These are phyloP conservation scores for Crossaster papposus DNA, from an alignment of 53 echinoderm and acorn worm species.

Conservation along the genomic window DNA sequence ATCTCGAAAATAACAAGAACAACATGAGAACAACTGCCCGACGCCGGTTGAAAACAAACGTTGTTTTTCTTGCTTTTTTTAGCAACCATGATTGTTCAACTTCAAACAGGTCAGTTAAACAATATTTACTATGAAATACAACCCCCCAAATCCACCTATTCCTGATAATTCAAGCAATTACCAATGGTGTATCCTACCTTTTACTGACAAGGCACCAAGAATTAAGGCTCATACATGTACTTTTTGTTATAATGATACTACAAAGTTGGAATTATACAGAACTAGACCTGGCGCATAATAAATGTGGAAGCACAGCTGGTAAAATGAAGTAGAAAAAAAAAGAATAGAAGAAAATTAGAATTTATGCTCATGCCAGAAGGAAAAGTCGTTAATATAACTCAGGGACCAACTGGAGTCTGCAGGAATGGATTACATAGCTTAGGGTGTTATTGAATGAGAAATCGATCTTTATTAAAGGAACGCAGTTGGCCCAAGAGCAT, in stretches of 20 bases:
- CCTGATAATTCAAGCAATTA: no score
- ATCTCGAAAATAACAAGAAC: no score
- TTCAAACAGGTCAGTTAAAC: no score
- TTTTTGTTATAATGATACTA: neutral
- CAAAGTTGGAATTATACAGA: neutral
- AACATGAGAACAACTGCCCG: no score
- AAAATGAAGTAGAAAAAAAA: neutral
- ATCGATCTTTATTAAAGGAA: neutral
- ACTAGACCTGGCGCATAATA: neutral
- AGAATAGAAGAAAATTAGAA: neutral
- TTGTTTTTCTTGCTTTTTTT: no score
- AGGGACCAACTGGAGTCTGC: neutral
- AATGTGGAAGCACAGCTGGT: neutral
- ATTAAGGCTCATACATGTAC: neutral
- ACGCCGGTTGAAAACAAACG: no score
- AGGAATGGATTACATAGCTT: no score
- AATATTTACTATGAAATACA: no score
- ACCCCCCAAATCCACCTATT: no score
- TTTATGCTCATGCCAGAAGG: slow-evolving; percentile 29
- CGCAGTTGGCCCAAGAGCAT: neutral
- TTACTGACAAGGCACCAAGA: neutral
- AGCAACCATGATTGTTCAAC: no score
- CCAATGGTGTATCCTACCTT: no score
- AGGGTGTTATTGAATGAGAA: neutral
- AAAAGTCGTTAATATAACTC: neutral